Evolutionary conservation across 2,797 vertebrate genomes (phyloP), one percentile per base, ranked within the genome.

Genomic region (Coracias cyanogaster): DNA sequence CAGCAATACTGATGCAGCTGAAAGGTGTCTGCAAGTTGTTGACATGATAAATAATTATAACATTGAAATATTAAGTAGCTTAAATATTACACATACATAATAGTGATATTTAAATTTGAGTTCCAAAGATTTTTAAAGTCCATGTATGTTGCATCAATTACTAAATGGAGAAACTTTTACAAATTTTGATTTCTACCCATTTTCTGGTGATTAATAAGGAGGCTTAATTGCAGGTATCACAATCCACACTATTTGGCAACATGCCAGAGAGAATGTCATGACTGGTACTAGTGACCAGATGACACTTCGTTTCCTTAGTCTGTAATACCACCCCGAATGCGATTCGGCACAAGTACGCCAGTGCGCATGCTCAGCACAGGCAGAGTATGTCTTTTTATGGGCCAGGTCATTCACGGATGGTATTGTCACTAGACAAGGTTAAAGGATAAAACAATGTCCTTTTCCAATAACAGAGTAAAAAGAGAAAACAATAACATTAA

Each of bases 281-380:
- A 18, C 39, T 60, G 21, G 37, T 54, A 17, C 20, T 16, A 54
- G 31, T 10, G 26, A 72, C 46, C n/a, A 41, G 43, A 10, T 52
- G 62, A 39, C 19, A 8, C 12, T 15, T 41, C 18, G 19, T 62
- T 80, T 69, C 67, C 49, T 52, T 20, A 24, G 24, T 17, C 24
- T 0, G 0, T 45, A 25, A 18, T 8, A 16, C 9, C 33, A 21
- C 21, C 9, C 45, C 24, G 33, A 62, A 35, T 4, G 19, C 15
- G 29, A n/a, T 24, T 7, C 66, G 66, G 57, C 18, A 6, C 0
- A 3, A 41, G 21, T 16, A 10, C 16, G 15, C 9, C 46, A n/a
- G 8, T 22, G 41, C 21, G 35, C 43, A 3, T 9, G 16, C 71
- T 13, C 62, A 55, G 49, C 39, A 66, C 29, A 54, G 28, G 31